Conservation (phyloP, 2,797 vertebrate genomes). For the Myripristis murdjan region DNA sequence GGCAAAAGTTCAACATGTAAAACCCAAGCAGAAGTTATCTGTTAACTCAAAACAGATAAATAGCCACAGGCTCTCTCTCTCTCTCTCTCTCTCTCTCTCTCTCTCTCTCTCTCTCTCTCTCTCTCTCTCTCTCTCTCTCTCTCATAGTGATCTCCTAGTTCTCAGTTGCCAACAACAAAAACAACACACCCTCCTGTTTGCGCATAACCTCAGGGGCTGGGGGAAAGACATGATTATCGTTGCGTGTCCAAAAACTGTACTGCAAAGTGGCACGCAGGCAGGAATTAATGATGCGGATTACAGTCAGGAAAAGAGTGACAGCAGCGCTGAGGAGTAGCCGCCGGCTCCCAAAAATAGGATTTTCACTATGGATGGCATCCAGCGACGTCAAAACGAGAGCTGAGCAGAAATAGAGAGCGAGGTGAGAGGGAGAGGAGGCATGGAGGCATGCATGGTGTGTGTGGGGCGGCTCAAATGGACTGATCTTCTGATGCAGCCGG, state of each 20-base stretch:
- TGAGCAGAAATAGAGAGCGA: not conserved
- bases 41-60: slow-evolving; percentile 43
- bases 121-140: not conserved
- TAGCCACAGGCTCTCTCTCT: slow-evolving; percentile 20
- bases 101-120: slow-evolving; percentile 1
- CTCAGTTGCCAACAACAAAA: slow-evolving; percentile 35
- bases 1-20: slow-evolving; percentile 46
- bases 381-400: not conserved
- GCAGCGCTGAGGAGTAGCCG: slow-evolving; percentile 8
- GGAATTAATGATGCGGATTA: slow-evolving; percentile 48
- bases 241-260: slow-evolving; percentile 12
- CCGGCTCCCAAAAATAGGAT: slow-evolving; percentile 18
- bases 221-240: slow-evolving; percentile 31
- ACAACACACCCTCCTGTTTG: slow-evolving; percentile 29
- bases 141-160: not conserved
- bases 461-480: not conserved
- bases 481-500: slow-evolving; percentile 7
- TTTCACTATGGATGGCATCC: slow-evolving; percentile 12
- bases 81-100: not conserved
- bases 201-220: slow-evolving; percentile 19
- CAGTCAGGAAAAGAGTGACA: slow-evolving; percentile 29
- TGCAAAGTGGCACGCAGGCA: slow-evolving; percentile 6
- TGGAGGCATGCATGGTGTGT: too few relatives aligned
- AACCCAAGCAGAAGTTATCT: slow-evolving; percentile 33
- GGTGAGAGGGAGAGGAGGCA: not conserved